These are phyloP conservation scores for Tachystola acroxantha DNA, from an alignment of 2,888 invertebrate genomes.

Conservation along the genomic window DNA sequence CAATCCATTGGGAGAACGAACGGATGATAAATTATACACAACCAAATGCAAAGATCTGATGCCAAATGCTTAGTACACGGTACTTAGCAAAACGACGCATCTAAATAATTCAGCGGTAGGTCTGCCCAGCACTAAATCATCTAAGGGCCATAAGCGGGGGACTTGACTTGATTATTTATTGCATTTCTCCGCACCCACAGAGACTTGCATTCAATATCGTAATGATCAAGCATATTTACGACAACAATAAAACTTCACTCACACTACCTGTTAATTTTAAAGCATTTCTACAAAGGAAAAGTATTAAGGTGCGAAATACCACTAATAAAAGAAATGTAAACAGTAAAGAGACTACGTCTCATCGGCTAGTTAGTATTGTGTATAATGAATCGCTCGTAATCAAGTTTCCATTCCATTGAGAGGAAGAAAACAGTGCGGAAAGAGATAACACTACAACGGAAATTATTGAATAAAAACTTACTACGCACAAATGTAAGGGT, in stretches of 20 bases:
- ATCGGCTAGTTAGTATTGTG: no score
- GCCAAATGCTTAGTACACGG: conserved; percentile 1
- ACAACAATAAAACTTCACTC: conserved; percentile 41
- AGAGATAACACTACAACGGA: conserved; percentile 23
- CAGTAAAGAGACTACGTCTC: no score
- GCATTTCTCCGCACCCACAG: conserved; percentile 41
- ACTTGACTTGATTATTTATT: conserved; percentile 47
- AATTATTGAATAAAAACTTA: conserved; percentile 9
- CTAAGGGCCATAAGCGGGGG: conserved; percentile 26
- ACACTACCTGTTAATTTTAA: conserved; percentile 18
- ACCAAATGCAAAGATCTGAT: neutral
- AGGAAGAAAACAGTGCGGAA: conserved; percentile 12
- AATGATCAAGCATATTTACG: conserved; percentile 47
- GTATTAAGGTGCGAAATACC: neutral
- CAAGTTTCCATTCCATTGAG: conserved; percentile 15
- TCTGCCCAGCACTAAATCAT: conserved; percentile 43
- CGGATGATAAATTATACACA: no score
- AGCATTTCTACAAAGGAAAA: neutral
- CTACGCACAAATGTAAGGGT: conserved; percentile 34
- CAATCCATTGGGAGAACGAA: no score
- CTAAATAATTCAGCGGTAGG: conserved; percentile 27
- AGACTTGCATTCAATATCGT: conserved; percentile 40
- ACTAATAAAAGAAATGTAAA: no score
- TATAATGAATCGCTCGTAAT: conserved; percentile 12
- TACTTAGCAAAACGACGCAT: conserved; percentile 4